A percentile compares a stretch with the other conserved stretches of the same genome.
phyloP scores from a whole-genome alignment of 2,888 invertebrate species.

The Eurytoma californica region DNA sequence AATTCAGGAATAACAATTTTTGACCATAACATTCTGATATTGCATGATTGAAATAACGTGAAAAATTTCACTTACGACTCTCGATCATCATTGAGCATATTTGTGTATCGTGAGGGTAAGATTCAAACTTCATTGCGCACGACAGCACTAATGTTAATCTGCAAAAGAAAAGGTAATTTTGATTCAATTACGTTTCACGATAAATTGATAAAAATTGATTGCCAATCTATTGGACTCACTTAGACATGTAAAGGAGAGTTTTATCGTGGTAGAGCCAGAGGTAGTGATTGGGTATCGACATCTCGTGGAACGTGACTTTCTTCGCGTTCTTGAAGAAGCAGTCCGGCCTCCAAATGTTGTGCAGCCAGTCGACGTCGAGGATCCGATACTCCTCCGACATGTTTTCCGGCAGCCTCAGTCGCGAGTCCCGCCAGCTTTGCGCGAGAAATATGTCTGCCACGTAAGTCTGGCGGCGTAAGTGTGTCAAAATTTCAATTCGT shows the following conservation, averaged over 20 bases:
- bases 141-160: constrained; percentile 92
- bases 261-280: constrained; percentile 94
- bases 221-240: constrained; percentile 78
- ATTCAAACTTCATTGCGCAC: constrained; percentile 95
- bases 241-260: constrained; percentile 93
- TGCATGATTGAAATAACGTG: no score
- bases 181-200: not conserved
- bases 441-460: constrained; percentile 94
- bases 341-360: constrained; percentile 94
- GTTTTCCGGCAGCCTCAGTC: constrained; percentile 91
- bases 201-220: not conserved
- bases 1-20: no score
- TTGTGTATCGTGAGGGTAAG: constrained; percentile 95
- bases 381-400: constrained; percentile 95
- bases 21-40: no score
- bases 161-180: constrained; percentile 64
- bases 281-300: constrained; percentile 96
- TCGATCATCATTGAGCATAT: constrained; percentile 96
- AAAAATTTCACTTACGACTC: constrained; percentile 86
- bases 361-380: constrained; percentile 92
- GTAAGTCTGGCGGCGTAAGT: constrained; percentile 83
- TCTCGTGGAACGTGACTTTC: constrained; percentile 93
- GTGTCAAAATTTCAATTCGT: no score
- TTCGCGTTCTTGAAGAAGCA: constrained; percentile 96
- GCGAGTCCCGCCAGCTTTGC: constrained; percentile 94